Conservation (phyloP, 1,140 invertebrate genomes). For the Aphaenogaster ashmeadi region DNA sequence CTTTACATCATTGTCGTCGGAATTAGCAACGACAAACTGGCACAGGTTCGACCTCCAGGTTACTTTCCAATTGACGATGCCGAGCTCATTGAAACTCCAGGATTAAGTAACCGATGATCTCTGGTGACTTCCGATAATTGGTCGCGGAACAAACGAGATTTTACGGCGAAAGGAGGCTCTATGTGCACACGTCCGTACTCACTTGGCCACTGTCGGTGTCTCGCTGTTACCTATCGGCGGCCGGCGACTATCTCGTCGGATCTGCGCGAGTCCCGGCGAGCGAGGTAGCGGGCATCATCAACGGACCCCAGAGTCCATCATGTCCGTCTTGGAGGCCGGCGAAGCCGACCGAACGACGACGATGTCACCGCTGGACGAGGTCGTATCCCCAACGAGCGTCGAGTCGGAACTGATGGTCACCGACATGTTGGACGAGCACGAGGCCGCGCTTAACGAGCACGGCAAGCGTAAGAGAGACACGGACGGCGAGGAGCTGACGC, state of each 20-base stretch:
- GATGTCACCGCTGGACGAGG: slow-evolving; percentile 85
- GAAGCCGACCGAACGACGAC: slow-evolving; percentile 78
- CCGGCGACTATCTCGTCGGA: slow-evolving; percentile 27
- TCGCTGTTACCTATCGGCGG: slow-evolving; percentile 47
- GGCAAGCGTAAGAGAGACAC: slow-evolving; percentile 82
- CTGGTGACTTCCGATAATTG: neutral
- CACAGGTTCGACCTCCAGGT: neutral
- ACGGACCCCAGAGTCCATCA: slow-evolving; percentile 61
- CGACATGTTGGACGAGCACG: slow-evolving; percentile 85
- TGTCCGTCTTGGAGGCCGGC: slow-evolving; percentile 82
- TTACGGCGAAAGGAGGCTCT: slow-evolving; percentile 48
- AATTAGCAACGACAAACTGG: neutral
- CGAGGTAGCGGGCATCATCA: slow-evolving; percentile 40
- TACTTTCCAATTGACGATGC: neutral
- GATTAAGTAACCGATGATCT: slow-evolving; percentile 5
- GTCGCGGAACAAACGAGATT: slow-evolving; percentile 27
- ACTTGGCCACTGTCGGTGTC: slow-evolving; percentile 49
- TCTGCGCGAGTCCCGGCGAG: slow-evolving; percentile 57
- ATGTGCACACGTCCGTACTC: slow-evolving; percentile 64
- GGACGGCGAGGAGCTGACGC: slow-evolving; percentile 84
- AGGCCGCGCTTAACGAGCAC: slow-evolving; percentile 75
- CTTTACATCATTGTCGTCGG: slow-evolving; percentile 6
- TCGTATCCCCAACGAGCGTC: slow-evolving; percentile 83
- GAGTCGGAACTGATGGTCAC: slow-evolving; percentile 84
- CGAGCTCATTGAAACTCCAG: neutral